A percentile compares a stretch with the other conserved stretches of the same genome.
These are phyloP conservation scores for Dendroctonus valens DNA, from an alignment of 1,140 invertebrate species.

Conservation along the genomic window DNA sequence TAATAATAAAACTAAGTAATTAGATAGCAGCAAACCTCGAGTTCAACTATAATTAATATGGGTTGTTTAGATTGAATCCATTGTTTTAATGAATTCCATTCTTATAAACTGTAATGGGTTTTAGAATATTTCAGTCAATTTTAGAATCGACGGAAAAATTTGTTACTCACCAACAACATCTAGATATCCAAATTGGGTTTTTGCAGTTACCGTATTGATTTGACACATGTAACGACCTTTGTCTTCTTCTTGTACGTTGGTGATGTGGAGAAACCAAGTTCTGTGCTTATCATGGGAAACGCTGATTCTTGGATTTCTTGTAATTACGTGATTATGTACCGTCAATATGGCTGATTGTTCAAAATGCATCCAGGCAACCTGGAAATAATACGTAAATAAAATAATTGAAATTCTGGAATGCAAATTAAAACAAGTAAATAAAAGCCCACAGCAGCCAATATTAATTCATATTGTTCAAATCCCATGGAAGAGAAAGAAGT, in stretches of 20 bases:
- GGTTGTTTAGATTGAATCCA: too few species aligned
- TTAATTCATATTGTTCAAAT: neutral
- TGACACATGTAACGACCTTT: constrained; percentile 94
- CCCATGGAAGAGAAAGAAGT: neutral
- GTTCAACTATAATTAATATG: too few species aligned
- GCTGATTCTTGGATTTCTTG: constrained; percentile 85
- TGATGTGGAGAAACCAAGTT: constrained; percentile 90
- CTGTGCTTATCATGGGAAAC: constrained; percentile 80
- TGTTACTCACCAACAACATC: constrained; percentile 90
- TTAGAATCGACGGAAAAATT: neutral
- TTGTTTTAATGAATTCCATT: too few species aligned
- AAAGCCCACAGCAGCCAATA: neutral
- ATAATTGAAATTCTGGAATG: neutral
- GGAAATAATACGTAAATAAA: constrained; percentile 42
- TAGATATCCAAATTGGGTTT: constrained; percentile 88
- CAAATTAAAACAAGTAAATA: neutral
- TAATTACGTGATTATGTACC: constrained; percentile 90
- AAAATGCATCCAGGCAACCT: constrained; percentile 95
- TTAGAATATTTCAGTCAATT: too few species aligned
- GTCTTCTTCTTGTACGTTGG: constrained; percentile 86
- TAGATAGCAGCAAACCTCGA: too few species aligned
- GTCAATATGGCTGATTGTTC: constrained; percentile 91
- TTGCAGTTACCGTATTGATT: constrained; percentile 90
- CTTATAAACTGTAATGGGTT: too few species aligned
- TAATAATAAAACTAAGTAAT: too few species aligned